Percentiles rank a stretch among this genome's conserved stretches.
Evolutionary conservation across 1,140 invertebrate species (phyloP).

Genomic region (Lepeophtheirus salmonis): DNA sequence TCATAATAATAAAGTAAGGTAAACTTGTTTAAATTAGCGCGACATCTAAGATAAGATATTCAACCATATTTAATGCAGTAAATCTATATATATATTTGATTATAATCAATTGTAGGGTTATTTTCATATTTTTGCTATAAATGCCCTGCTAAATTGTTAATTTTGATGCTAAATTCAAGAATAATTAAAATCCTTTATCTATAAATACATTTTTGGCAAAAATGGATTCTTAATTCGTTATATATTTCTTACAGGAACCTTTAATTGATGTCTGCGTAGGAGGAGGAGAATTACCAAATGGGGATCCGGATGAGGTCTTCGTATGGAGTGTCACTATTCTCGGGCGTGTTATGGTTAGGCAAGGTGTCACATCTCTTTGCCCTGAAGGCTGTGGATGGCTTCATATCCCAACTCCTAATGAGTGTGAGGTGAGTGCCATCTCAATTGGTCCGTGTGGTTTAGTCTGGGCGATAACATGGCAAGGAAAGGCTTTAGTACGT

Average conservation of each 20-base stretch:
- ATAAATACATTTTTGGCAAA: no score
- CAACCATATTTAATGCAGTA: no score
- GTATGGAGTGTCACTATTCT: conserved; percentile 81
- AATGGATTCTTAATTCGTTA: no score
- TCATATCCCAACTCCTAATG: conserved; percentile 45
- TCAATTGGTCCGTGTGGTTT: conserved; percentile 59
- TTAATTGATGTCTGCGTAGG: conserved; percentile 67
- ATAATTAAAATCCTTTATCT: no score
- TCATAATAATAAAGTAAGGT: no score
- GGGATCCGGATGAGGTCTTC: conserved; percentile 44
- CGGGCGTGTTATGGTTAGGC: conserved; percentile 62
- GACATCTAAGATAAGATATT: no score
- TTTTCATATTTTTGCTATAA: no score
- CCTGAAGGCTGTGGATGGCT: conserved; percentile 69
- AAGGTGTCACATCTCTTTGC: conserved; percentile 49
- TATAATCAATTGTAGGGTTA: no score
- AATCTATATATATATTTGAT: no score
- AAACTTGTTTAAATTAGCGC: no score
- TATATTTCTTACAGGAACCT: conserved; percentile 46
- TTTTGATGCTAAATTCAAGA: no score
- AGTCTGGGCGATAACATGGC: conserved; percentile 61
- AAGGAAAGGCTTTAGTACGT: conserved; percentile 55
- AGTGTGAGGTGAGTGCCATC: conserved; percentile 59
- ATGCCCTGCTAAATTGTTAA: no score
- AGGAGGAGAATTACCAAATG: conserved; percentile 55